A percentile compares a stretch with the other conserved stretches of the same genome.
These are phyloP conservation scores for Rachycentron canadum DNA, from an alignment of 2,797 vertebrate genomes.

Conservation along the genomic window DNA sequence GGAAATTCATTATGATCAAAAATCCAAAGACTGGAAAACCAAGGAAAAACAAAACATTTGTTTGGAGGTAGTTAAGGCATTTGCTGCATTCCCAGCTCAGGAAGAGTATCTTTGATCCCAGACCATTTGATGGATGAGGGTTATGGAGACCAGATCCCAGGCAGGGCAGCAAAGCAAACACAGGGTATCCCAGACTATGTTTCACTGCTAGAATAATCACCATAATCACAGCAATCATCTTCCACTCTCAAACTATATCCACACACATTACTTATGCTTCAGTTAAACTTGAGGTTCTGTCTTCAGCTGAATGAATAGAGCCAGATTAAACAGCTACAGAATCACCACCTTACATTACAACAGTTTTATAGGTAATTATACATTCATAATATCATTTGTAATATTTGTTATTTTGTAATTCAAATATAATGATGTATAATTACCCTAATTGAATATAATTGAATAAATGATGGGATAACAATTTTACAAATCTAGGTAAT, in stretches of 20 bases:
- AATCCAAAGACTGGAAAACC: slow-evolving; percentile 35
- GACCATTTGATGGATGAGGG: slow-evolving; percentile 78
- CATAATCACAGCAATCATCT: slow-evolving; percentile 81
- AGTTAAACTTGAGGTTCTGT: slow-evolving; percentile 60
- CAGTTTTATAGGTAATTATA: slow-evolving; percentile 42
- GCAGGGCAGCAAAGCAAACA: slow-evolving; percentile 80
- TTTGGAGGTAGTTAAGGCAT: slow-evolving; percentile 65
- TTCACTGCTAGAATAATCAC: slow-evolving; percentile 75
- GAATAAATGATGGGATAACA: slow-evolving; percentile 34
- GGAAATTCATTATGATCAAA: slow-evolving; percentile 54
- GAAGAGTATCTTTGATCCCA: slow-evolving; percentile 73
- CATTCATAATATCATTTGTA: slow-evolving; percentile 48
- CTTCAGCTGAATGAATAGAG: slow-evolving; percentile 54
- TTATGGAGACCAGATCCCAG: slow-evolving; percentile 79
- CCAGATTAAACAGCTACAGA: slow-evolving; percentile 71
- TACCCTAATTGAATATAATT: slow-evolving; percentile 58
- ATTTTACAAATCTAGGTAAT: slow-evolving; percentile 32
- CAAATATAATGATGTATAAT: slow-evolving; percentile 56
- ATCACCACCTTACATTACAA: slow-evolving; percentile 37
- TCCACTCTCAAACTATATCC: slow-evolving; percentile 79
- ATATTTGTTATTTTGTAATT: slow-evolving; percentile 40
- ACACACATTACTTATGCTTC: slow-evolving; percentile 77
- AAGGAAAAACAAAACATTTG: slow-evolving; percentile 62
- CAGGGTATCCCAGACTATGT: slow-evolving; percentile 68
- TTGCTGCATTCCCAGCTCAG: slow-evolving; percentile 65